phyloP scores from a whole-genome alignment of 2,797 vertebrate species.

The Clarias laeviceps region DNA sequence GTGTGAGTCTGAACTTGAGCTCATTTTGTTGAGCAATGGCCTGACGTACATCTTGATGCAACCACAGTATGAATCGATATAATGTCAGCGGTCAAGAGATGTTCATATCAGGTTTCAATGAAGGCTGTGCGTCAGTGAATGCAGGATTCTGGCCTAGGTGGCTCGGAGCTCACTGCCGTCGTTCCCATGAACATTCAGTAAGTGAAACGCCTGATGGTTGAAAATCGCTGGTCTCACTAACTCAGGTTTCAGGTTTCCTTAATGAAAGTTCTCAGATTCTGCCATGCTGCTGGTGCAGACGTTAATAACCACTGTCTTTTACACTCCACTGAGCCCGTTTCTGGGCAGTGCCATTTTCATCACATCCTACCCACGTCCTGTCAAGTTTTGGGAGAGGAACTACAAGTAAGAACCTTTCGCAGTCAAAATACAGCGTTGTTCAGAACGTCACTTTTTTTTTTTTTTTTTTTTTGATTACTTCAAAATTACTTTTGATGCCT shows the following conservation, averaged over 20 bases:
- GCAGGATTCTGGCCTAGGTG: no score
- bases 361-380: constrained; percentile 88
- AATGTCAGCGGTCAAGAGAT: not conserved
- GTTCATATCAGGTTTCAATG: not conserved
- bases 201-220: not conserved
- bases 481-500: not conserved
- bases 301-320: constrained; percentile 87
- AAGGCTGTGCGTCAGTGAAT: no score
- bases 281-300: constrained; percentile 95
- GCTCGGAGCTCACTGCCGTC: no score
- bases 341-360: constrained; percentile 97
- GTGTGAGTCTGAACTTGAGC: no score
- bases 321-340: constrained; percentile 92
- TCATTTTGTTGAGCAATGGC: not conserved
- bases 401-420: constrained; percentile 87
- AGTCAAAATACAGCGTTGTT: constrained; percentile 10
- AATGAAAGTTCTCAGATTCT: constrained; percentile 79
- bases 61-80: not conserved
- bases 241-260: constrained; percentile 35
- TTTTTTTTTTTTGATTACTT: not conserved
- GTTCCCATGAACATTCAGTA: no score
- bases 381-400: constrained; percentile 97
- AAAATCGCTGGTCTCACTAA: not conserved
- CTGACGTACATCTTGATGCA: not conserved
- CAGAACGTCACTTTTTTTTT: not conserved